These are phyloP conservation scores for Psilanteris sp. DNA, from an alignment of 1,140 invertebrate species.

Conservation along the genomic window DNA sequence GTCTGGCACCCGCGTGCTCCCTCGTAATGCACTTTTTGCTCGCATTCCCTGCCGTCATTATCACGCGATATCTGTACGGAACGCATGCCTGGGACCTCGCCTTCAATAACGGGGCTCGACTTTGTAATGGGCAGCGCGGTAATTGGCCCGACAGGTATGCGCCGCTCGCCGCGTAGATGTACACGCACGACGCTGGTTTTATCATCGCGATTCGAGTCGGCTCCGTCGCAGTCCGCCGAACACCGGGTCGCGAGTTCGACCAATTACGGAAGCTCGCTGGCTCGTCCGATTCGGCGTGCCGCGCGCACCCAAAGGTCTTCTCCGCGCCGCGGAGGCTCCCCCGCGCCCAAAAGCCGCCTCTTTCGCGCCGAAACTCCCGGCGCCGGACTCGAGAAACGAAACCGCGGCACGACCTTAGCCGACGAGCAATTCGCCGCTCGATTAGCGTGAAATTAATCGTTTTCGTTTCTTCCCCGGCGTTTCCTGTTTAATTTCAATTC, in stretches of 20 bases:
- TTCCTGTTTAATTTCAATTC: background rate
- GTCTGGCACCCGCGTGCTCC: background rate
- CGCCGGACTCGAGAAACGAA: no score
- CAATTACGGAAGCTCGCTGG: no score
- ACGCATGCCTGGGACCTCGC: background rate
- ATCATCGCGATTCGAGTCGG: conserved; percentile 1
- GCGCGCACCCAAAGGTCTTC: no score
- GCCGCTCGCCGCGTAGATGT: conserved; percentile 5
- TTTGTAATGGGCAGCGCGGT: conserved; percentile 13
- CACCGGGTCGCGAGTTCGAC: conserved; percentile 14
- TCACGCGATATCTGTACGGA: background rate
- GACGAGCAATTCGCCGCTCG: no score
- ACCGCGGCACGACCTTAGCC: no score
- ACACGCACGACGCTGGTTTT: background rate
- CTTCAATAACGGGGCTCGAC: conserved; percentile 18
- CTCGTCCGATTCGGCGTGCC: no score
- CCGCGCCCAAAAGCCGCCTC: no score
- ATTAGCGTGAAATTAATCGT: no score
- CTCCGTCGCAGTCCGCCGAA: conserved; percentile 30
- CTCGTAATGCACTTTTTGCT: conserved; percentile 5
- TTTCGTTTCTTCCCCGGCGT: background rate
- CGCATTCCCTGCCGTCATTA: background rate
- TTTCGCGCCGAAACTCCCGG: no score
- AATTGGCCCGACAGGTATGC: conserved; percentile 44
- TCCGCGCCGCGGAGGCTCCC: no score